Evolutionary conservation across 2,113 vertebrate species (phyloP).

Genomic region (Zosterops lateralis): DNA sequence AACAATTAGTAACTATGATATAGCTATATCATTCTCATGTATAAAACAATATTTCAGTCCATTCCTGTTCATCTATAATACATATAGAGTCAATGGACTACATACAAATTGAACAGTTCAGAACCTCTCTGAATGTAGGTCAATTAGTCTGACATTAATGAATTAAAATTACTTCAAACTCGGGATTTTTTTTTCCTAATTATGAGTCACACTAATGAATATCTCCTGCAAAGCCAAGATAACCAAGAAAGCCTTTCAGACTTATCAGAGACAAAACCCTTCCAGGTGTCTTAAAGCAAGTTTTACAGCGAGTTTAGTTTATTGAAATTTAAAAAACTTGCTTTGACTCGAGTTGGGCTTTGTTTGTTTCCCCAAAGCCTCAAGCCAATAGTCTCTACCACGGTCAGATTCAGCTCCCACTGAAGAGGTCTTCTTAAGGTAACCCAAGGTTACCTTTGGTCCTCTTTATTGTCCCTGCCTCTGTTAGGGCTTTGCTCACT

Average conservation of each 20-base stretch:
- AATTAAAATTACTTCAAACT: neutral
- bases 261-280: neutral
- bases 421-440: neutral
- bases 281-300: neutral
- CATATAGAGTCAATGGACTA: neutral
- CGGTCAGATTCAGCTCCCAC: rapidly evolving
- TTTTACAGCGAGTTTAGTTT: neutral
- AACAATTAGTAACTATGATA: neutral
- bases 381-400: neutral
- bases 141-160: neutral
- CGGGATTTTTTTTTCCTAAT: rapidly evolving
- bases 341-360: neutral
- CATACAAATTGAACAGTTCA: neutral
- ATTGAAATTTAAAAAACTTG: neutral
- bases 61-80: neutral
- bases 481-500: neutral
- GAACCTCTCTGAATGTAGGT: neutral
- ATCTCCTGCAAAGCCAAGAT: neutral
- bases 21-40: neutral
- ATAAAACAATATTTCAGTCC: neutral
- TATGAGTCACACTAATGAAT: neutral
- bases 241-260: neutral
- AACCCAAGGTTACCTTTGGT: neutral
- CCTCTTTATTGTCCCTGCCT: neutral
- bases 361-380: neutral